Percentiles rank a stretch among this genome's conserved stretches.
These are phyloP conservation scores for Cliona cf. orientalis DNA, from an alignment of 37 sponge, comb jelly and placozoan genomes.

Conservation along the genomic window DNA sequence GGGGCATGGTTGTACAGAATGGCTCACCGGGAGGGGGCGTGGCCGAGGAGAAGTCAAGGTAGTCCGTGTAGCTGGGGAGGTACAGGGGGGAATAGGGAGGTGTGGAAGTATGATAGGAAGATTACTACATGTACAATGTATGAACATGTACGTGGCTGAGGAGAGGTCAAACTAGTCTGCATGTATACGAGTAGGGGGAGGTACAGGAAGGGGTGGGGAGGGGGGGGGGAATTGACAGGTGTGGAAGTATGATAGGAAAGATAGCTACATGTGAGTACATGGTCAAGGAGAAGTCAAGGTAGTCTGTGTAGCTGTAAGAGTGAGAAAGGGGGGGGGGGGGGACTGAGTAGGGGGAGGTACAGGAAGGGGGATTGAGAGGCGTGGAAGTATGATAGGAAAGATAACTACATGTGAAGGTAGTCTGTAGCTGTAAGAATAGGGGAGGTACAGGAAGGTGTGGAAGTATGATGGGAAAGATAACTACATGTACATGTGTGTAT, in stretches of 20 bases:
- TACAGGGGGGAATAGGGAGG: constrained; percentile 1
- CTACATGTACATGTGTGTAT: not conserved
- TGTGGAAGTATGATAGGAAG: not conserved
- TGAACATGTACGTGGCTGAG: not conserved
- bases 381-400: no score
- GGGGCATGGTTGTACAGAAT: constrained; percentile 36
- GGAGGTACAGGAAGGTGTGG: not conserved
- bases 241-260: no score
- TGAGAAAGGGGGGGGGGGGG: no score
- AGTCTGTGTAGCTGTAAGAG: no score
- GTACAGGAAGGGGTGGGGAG: no score
- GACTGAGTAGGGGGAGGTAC: no score
- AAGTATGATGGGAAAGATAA: not conserved
- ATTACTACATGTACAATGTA: not conserved
- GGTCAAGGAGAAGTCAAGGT: constrained; percentile 9
- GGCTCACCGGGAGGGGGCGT: constrained; percentile 45
- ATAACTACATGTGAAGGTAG: no score
- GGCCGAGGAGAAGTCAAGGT: constrained; percentile 14
- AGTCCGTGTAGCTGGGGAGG: constrained; percentile 3
- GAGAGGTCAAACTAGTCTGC: not conserved
- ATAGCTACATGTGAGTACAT: not conserved
- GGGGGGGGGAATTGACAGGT: no score
- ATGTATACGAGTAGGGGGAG: no score
- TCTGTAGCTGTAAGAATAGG: constrained; percentile 1
- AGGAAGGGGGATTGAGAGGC: no score